Conservation (phyloP, 1,140 invertebrate species). For the Hermatobates lingyangjiaoensis region DNA sequence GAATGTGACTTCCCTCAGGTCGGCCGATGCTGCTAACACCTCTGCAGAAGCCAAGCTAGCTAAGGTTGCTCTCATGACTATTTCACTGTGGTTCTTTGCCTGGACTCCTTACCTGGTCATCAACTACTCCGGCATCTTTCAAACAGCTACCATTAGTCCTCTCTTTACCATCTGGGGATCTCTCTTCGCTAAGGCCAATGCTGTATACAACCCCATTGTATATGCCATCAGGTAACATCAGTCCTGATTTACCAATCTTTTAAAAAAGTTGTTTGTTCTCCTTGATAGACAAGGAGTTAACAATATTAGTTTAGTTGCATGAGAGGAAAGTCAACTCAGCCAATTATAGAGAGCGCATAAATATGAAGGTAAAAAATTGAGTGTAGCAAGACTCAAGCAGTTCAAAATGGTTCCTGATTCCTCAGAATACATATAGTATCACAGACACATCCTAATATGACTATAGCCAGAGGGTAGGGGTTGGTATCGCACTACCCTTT, state of each 20-base stretch:
- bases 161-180: conserved; percentile 58
- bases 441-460: too few species aligned
- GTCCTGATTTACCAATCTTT: not conserved
- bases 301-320: not conserved
- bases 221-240: conserved; percentile 51
- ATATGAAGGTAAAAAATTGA: too few species aligned
- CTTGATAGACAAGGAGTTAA: not conserved
- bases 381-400: too few species aligned
- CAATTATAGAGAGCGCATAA: not conserved
- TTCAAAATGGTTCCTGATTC: too few species aligned
- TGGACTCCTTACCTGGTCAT: conserved; percentile 72
- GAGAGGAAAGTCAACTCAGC: not conserved
- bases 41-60: conserved; percentile 57
- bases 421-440: too few species aligned
- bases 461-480: too few species aligned
- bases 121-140: conserved; percentile 55
- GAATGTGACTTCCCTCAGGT: conserved; percentile 58
- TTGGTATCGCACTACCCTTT: too few species aligned
- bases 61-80: conserved; percentile 63
- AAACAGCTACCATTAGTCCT: conserved; percentile 40
- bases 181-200: conserved; percentile 57
- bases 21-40: conserved; percentile 39
- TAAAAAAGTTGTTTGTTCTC: conserved; percentile 7
- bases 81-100: conserved; percentile 63
- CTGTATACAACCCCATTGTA: conserved; percentile 64